Base-by-base conservation (phyloP, 2,888 invertebrate genomes). In the Macaria liturata region DNA sequence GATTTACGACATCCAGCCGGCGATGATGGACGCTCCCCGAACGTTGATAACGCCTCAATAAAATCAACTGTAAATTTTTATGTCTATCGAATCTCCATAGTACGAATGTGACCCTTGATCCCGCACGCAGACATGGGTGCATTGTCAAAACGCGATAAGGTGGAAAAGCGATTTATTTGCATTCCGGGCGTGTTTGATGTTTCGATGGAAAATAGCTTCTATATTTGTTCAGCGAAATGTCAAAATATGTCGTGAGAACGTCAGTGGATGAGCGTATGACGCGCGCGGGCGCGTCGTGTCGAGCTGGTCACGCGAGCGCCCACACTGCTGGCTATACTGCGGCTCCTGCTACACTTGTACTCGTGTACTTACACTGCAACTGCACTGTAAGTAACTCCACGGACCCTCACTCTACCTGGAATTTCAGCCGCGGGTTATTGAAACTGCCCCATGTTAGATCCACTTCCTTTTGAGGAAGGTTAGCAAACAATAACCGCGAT, bases 201-300 rank as follows among this genome's bases (percentile, higher is more conserved):
- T 75, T 71, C 81, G 84, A 81, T 79, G 77, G 73, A 88, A 90
- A 85, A 86, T 88, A 84, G 83, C 86, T 87, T 88, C 82, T 86
- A 87, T 88, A 84, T 87, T 86, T 87, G 88, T 80, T 86, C 82
- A 84, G 81, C 83, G 88, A 88, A 91, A 89, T 86, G 88, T 88
- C 89, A 91, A 83, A 91, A 86, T 84, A 74, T 86, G 84, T 88
- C 87, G 88, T 88, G 88, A 86, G 88, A 89, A 87, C 76, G 74
- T 78, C 79, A 72, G 74, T 69, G 71, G 75, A 72, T 74, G 75
- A 76, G 81, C 75, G 78, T 78, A 79, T 80, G 84, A 81, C 72
- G 69, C 71, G 76, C 77, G 75, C 74, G 65, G 70, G 77, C 71
- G 78, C 80, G 71, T 83, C 84, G 86, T 85, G 85, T 78, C 75